A percentile compares a stretch with the other conserved stretches of the same genome.
These are phyloP conservation scores for Thera britannica DNA, from an alignment of 2,888 invertebrate genomes.

Conservation along the genomic window DNA sequence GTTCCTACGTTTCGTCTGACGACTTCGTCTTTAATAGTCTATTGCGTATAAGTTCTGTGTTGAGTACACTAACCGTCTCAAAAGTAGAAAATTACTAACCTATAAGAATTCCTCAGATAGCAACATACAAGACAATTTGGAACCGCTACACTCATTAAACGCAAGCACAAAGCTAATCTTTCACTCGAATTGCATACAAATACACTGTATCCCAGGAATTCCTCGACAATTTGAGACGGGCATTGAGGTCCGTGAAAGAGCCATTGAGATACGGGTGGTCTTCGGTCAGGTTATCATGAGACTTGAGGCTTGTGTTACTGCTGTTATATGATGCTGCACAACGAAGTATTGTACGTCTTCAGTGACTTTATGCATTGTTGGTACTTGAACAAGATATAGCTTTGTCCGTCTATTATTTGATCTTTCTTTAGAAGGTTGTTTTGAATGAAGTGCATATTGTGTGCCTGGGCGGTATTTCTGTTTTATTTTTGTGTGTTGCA, in stretches of 20 bases:
- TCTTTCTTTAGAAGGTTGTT: too few relatives aligned
- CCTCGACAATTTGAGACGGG: conserved; percentile 4
- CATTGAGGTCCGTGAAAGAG: conserved; percentile 9
- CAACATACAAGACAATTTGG: not conserved
- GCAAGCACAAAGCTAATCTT: conserved; percentile 5
- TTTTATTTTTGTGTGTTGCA: too few relatives aligned
- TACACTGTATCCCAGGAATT: conserved; percentile 6
- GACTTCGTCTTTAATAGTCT: too few relatives aligned
- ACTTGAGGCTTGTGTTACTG: conserved; percentile 15
- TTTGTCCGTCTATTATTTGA: not conserved
- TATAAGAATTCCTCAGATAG: not conserved
- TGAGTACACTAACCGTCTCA: too few relatives aligned
- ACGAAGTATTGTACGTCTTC: conserved; percentile 7
- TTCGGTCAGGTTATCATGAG: conserved; percentile 10
- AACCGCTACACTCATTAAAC: not conserved
- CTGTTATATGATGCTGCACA: conserved; percentile 12
- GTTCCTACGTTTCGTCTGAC: too few relatives aligned
- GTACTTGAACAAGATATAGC: not conserved
- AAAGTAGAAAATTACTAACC: not conserved
- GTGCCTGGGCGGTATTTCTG: too few relatives aligned
- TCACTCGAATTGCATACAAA: not conserved
- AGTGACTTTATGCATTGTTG: not conserved
- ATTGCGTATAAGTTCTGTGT: too few relatives aligned
- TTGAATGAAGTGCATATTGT: too few relatives aligned
- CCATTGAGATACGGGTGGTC: conserved; percentile 13